Conservation (phyloP, 2,113 vertebrate species). For the Lophotis ruficrista region DNA sequence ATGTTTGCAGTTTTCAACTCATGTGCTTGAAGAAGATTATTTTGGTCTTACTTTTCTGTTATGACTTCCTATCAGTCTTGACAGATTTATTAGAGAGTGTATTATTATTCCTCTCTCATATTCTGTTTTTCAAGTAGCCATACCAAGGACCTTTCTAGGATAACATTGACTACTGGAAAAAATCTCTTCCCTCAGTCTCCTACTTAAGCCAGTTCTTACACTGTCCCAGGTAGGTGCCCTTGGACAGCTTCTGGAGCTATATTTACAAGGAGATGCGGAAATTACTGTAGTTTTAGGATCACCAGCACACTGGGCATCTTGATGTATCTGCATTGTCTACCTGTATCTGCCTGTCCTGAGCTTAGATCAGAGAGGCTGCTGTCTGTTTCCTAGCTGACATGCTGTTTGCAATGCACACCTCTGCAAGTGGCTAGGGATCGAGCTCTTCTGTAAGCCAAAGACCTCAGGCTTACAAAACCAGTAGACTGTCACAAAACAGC, state of each 20-base stretch:
- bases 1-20: not conserved
- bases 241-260: not conserved
- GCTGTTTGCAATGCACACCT: not conserved
- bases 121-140: not conserved
- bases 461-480: not conserved
- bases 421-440: rapidly evolving
- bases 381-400: not conserved
- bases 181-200: not conserved
- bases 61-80: not conserved
- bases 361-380: not conserved
- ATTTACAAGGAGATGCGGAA: not conserved
- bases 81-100: not conserved
- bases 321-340: not conserved
- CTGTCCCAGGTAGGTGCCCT: rapidly evolving
- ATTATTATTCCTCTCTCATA: not conserved
- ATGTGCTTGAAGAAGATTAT: not conserved
- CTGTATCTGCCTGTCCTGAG: not conserved
- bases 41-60: not conserved
- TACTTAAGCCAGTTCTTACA: not conserved
- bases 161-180: not conserved
- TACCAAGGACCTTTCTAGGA: not conserved
- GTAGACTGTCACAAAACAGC: not conserved
- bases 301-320: not conserved
- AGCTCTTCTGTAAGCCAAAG: not conserved
- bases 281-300: not conserved